Evolutionary conservation across 2,113 vertebrate species (phyloP).

Genomic region (Gila orcuttii): DNA sequence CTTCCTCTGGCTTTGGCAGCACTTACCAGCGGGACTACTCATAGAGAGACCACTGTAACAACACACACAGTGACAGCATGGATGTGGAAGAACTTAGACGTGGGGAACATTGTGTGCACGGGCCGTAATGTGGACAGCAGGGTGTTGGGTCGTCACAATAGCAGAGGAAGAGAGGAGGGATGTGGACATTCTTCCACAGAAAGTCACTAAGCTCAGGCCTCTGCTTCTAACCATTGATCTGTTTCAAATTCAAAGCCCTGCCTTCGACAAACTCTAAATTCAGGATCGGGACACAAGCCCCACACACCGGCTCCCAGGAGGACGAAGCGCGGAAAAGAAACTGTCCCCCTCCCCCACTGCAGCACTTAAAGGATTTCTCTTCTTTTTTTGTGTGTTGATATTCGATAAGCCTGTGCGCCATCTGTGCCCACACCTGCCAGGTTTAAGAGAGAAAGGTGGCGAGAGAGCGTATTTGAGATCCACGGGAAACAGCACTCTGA

Average conservation of each 20-base stretch:
- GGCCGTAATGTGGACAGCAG: conserved; percentile 36
- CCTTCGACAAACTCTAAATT: conserved; percentile 52
- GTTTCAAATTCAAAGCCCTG: conserved; percentile 61
- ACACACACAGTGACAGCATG: conserved; percentile 14
- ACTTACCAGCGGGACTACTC: conserved; percentile 26
- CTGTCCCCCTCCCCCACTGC: not conserved
- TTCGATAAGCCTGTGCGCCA: conserved; percentile 20
- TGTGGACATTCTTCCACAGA: conserved; percentile 29
- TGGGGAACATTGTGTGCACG: conserved; percentile 12
- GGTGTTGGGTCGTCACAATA: conserved; percentile 16
- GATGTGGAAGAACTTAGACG: not conserved
- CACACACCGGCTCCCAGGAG: conserved; percentile 35
- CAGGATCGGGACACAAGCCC: conserved; percentile 8
- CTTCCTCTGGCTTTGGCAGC: conserved; percentile 43
- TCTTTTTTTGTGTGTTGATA: conserved; percentile 26
- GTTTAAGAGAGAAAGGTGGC: conserved; percentile 28
- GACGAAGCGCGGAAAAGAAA: not conserved
- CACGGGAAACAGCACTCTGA: not conserved
- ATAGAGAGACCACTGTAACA: not conserved
- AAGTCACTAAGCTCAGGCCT: conserved; percentile 37
- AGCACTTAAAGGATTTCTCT: conserved; percentile 30
- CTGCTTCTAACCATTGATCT: conserved; percentile 57
- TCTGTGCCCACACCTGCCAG: conserved; percentile 52
- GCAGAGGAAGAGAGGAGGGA: conserved; percentile 17
- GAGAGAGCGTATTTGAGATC: conserved; percentile 10